These are phyloP conservation scores for Gallinago undulata DNA, from an alignment of 2,113 vertebrate genomes.

Conservation along the genomic window DNA sequence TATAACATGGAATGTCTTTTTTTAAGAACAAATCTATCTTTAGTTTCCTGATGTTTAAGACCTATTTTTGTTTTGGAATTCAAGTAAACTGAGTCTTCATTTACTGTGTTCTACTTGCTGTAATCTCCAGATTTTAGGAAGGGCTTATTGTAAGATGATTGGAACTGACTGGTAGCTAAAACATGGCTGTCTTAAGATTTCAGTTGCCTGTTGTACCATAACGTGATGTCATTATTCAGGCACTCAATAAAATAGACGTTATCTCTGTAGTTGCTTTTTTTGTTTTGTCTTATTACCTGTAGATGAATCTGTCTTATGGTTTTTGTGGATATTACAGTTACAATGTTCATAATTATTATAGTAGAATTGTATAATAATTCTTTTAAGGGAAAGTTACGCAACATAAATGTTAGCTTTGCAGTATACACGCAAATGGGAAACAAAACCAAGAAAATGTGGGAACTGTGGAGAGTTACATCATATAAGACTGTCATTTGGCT, in stretches of 20 bases:
- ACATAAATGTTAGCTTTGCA: not conserved
- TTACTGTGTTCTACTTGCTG: not conserved
- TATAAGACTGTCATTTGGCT: not conserved
- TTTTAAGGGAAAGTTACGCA: not conserved
- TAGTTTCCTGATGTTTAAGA: not conserved
- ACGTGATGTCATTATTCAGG: not conserved
- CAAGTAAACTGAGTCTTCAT: not conserved
- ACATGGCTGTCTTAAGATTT: not conserved
- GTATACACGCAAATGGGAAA: not conserved
- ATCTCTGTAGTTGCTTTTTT: not conserved
- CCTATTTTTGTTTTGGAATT: not conserved
- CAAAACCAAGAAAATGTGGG: not conserved
- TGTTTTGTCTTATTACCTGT: not conserved
- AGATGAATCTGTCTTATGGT: fast-evolving
- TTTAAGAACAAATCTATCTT: not conserved
- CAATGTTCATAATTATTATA: not conserved
- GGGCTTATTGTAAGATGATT: not conserved
- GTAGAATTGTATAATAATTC: not conserved
- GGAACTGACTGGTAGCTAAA: not conserved
- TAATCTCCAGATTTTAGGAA: not conserved
- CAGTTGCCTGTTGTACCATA: not conserved
- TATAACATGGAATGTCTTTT: not conserved
- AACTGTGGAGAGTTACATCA: not conserved
- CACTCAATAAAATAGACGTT: not conserved
- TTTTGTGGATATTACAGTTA: not conserved